phyloP scores from a whole-genome alignment of 2,113 vertebrate species.

The Rhadina sibilatrix region DNA sequence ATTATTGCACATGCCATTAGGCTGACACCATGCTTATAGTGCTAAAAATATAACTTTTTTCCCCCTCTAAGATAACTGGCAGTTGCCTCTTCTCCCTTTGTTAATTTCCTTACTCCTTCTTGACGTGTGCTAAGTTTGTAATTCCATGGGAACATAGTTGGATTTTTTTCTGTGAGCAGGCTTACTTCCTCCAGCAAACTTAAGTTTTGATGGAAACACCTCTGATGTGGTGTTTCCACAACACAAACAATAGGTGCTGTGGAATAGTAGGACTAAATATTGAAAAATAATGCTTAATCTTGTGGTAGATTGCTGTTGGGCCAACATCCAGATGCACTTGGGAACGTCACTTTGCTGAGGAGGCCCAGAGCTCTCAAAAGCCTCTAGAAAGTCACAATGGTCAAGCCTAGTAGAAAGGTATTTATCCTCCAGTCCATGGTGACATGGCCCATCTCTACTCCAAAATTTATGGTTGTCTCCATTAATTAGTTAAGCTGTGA shows the following conservation, averaged over 20 bases:
- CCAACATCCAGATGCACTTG: fast-evolving
- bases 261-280: fast-evolving
- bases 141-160: neutral
- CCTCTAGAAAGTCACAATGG: fast-evolving
- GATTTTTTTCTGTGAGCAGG: fast-evolving
- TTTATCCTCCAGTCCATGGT: neutral
- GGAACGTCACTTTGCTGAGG: fast-evolving
- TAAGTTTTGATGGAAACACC: neutral
- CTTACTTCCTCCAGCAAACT: fast-evolving
- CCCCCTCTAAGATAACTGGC: neutral
- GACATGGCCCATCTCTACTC: neutral
- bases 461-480: fast-evolving
- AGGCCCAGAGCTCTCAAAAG: neutral
- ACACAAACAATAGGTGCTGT: fast-evolving
- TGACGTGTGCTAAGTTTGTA: fast-evolving
- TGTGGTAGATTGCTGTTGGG: neutral
- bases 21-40: neutral
- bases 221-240: fast-evolving
- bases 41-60: neutral
- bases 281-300: neutral
- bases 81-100: neutral
- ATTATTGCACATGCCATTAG: neutral
- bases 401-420: neutral
- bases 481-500: neutral
- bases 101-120: neutral